Evolutionary conservation across 2,888 invertebrate species (phyloP).

Genomic region (Nomada lathburiana): DNA sequence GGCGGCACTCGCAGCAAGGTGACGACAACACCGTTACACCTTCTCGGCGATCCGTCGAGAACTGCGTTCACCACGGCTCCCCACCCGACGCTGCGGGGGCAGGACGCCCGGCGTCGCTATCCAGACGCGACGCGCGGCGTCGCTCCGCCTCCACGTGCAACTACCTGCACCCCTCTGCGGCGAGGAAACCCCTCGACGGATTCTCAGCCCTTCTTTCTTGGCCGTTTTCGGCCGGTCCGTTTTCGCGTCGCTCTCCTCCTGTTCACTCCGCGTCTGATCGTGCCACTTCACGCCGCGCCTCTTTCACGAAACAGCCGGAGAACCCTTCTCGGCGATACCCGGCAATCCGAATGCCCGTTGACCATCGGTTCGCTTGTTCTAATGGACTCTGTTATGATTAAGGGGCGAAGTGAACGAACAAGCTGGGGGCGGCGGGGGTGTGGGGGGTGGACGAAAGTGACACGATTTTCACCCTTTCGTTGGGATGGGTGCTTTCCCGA

Average conservation of each 20-base stretch:
- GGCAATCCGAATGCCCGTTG: constrained; percentile 15
- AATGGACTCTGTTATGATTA: constrained; percentile 22
- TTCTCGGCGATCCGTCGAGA: constrained; percentile 78
- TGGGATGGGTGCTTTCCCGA: no score
- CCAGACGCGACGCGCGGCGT: constrained; percentile 79
- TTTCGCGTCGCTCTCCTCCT: constrained; percentile 23
- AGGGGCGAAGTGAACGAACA: not conserved
- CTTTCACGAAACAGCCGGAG: constrained; percentile 7
- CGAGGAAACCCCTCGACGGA: not conserved
- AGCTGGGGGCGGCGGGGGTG: no score
- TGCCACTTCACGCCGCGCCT: constrained; percentile 35
- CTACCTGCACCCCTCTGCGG: constrained; percentile 62
- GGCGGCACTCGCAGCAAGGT: constrained; percentile 24
- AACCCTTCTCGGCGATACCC: constrained; percentile 4
- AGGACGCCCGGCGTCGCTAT: constrained; percentile 69
- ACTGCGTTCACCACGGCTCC: constrained; percentile 78
- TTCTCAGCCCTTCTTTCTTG: constrained; percentile 17
- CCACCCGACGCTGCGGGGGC: constrained; percentile 75
- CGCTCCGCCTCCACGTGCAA: constrained; percentile 81
- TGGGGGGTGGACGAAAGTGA: no score
- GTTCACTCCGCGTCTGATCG: constrained; percentile 33
- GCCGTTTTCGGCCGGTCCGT: constrained; percentile 26
- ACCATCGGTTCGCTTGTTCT: constrained; percentile 14
- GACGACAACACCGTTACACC: constrained; percentile 74
- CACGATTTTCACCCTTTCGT: no score